phyloP scores from a whole-genome alignment of 2,113 vertebrate genomes.

The Epinephelus fuscoguttatus region DNA sequence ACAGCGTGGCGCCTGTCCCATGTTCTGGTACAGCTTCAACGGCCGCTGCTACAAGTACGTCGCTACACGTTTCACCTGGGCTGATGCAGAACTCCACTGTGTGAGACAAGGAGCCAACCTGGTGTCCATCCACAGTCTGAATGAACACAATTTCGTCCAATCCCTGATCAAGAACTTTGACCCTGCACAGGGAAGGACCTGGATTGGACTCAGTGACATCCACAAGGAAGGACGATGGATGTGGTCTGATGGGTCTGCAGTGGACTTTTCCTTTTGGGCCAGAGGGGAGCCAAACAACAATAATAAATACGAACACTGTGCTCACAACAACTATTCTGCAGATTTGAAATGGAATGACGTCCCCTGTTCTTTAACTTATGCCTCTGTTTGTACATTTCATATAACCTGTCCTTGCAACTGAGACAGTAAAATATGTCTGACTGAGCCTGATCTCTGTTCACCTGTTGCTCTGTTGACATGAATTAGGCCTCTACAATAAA shows the following conservation, averaged over 20 bases:
- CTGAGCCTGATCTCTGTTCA: too few relatives aligned
- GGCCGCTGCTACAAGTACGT: constrained; percentile 43
- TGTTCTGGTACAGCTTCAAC: constrained; percentile 39
- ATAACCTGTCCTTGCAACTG: too few relatives aligned
- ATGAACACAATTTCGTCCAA: constrained; percentile 22
- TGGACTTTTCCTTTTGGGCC: neutral
- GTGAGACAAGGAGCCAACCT: constrained; percentile 46
- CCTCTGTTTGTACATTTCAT: neutral
- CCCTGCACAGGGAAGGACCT: fast-evolving
- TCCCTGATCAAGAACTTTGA: constrained; percentile 22
- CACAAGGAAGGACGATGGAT: constrained; percentile 26
- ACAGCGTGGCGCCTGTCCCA: constrained; percentile 6
- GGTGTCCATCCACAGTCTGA: constrained; percentile 48
- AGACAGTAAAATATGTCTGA: too few relatives aligned
- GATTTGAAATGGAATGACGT: too few relatives aligned
- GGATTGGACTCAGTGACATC: constrained; percentile 31
- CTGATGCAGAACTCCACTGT: constrained; percentile 52
- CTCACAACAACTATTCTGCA: too few relatives aligned
- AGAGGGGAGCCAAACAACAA: too few relatives aligned
- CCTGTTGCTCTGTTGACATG: too few relatives aligned
- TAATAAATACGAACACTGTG: too few relatives aligned
- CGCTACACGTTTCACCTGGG: neutral
- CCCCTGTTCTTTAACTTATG: too few relatives aligned
- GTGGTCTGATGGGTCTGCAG: constrained; percentile 38
- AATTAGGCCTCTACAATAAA: too few relatives aligned